Percentiles rank a stretch among this genome's conserved stretches.
These are phyloP conservation scores for Baryphthengus martii DNA, from an alignment of 2,113 vertebrate genomes.

Conservation along the genomic window DNA sequence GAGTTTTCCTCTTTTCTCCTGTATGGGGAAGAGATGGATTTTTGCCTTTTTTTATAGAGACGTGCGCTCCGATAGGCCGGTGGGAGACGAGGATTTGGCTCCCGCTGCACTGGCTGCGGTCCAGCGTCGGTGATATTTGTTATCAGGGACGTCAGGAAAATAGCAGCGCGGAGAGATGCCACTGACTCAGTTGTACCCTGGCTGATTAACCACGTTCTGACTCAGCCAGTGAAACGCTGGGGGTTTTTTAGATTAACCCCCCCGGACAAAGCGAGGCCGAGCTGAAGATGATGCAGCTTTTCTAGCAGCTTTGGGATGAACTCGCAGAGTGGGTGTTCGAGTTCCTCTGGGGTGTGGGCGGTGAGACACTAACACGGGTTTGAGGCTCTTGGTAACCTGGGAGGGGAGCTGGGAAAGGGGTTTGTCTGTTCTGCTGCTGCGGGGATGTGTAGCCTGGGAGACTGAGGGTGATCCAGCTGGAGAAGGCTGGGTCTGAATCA, in stretches of 20 bases:
- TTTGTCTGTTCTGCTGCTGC: not conserved
- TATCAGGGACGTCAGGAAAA: not conserved
- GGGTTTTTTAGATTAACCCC: not conserved
- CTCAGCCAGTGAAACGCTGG: not conserved
- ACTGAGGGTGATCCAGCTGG: not conserved
- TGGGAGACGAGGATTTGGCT: not conserved
- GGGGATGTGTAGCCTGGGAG: not conserved
- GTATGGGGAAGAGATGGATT: not conserved
- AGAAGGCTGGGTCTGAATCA: not conserved
- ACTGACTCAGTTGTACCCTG: constrained; percentile 20
- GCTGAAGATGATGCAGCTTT: not conserved
- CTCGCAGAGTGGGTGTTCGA: not conserved
- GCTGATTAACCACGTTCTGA: constrained; percentile 5
- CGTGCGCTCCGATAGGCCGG: not conserved
- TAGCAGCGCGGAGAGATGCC: not conserved
- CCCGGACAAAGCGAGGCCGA: not conserved
- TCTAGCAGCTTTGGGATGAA: not conserved
- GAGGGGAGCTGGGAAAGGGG: not conserved
- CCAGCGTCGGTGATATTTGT: not conserved
- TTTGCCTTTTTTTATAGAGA: not conserved
- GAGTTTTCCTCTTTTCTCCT: not conserved
- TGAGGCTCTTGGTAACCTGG: not conserved
- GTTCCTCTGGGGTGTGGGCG: not conserved
- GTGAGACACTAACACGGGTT: not conserved
- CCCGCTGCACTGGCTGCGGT: not conserved